Conservation (phyloP, 2,113 vertebrate species). For the Conger conger region DNA sequence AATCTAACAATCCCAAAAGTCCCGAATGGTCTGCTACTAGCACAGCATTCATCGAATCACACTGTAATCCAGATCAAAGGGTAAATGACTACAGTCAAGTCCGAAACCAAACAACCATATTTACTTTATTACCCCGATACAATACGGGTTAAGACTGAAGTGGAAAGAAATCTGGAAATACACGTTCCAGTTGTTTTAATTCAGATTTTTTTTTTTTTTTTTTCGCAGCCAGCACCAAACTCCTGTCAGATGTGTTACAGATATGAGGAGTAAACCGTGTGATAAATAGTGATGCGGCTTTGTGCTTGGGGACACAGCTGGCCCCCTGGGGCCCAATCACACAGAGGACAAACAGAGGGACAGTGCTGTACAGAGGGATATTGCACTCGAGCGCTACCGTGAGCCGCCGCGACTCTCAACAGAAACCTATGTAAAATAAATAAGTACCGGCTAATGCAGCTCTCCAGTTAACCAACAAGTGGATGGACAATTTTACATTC, state of each 20-base stretch:
- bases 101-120: conserved; percentile 38
- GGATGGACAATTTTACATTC: not conserved
- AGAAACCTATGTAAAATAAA: not conserved
- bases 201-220: not conserved
- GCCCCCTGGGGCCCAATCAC: not conserved
- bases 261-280: conserved; percentile 45
- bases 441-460: not conserved
- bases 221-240: conserved; percentile 51
- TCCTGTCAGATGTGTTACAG: conserved; percentile 47
- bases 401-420: not conserved
- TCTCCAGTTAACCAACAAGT: not conserved
- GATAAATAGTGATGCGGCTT: conserved; percentile 44
- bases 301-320: conserved; percentile 48
- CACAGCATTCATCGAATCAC: not conserved
- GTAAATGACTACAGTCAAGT: conserved; percentile 66
- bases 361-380: not conserved
- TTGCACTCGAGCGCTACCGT: not conserved
- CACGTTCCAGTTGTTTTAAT: conserved; percentile 28
- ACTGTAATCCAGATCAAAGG: not conserved
- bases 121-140: conserved; percentile 31
- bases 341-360: not conserved
- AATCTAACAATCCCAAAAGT: not conserved
- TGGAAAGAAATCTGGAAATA: conserved; percentile 29
- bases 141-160: conserved; percentile 43
- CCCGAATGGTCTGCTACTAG: not conserved